Percentiles rank a stretch among this genome's conserved stretches.
Conservation (phyloP, 92 coral and sea anemone genomes). For the Zoanthus sansibaricus region DNA sequence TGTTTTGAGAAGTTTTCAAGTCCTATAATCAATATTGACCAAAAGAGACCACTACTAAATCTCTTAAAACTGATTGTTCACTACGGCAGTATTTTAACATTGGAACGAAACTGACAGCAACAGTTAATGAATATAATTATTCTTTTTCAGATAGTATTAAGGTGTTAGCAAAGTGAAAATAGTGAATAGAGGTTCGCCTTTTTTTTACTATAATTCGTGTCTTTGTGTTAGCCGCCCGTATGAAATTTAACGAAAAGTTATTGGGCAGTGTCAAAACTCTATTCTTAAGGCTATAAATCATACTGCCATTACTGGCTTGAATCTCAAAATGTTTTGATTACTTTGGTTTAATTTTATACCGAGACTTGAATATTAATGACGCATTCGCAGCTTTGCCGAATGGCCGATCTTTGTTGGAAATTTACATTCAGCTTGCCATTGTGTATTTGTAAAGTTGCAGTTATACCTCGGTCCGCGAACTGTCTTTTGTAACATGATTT, state of each 20-base stretch:
- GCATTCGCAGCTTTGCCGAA: not conserved
- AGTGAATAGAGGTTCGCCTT: not conserved
- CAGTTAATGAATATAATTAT: not conserved
- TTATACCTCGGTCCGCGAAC: no score
- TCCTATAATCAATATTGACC: conserved; percentile 14
- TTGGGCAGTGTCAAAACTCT: not conserved
- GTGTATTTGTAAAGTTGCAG: no score
- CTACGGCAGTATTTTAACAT: conserved; percentile 3
- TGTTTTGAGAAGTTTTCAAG: not conserved
- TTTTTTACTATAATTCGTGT: not conserved
- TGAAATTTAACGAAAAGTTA: not conserved
- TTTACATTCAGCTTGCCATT: not conserved
- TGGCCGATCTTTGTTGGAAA: not conserved
- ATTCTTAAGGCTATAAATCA: not conserved
- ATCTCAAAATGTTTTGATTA: not conserved
- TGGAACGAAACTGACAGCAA: not conserved
- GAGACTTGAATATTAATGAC: not conserved
- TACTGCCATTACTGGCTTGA: not conserved
- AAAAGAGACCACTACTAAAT: not conserved
- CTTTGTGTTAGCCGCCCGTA: not conserved
- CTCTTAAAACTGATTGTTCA: conserved; percentile 5
- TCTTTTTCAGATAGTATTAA: not conserved
- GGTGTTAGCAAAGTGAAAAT: not conserved
- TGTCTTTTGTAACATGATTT: no score
- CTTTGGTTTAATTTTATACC: not conserved